phyloP scores from a whole-genome alignment of 2,888 invertebrate species.

The Tinea pellionella region DNA sequence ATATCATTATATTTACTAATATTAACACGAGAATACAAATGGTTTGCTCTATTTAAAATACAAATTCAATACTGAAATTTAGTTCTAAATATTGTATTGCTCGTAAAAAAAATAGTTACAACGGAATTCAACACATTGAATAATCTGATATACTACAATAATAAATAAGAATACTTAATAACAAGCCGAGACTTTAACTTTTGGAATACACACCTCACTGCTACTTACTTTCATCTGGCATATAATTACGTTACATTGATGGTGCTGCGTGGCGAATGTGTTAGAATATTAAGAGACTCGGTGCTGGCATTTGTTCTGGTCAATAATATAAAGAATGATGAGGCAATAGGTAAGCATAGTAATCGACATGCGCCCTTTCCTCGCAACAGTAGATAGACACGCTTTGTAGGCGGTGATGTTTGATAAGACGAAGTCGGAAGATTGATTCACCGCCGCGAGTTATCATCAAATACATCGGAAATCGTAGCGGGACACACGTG shows the following conservation, averaged over 20 bases:
- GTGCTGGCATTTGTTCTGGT: background rate
- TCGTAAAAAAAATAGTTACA: background rate
- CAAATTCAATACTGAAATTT: background rate
- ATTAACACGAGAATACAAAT: background rate
- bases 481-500: conserved; percentile 43
- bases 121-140: background rate
- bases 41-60: background rate
- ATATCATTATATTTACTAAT: no score
- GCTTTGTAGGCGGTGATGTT: conserved; percentile 30
- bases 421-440: conserved; percentile 42
- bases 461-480: conserved; percentile 50
- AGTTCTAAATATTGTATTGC: no score
- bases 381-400: background rate
- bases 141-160: no score
- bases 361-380: conserved; percentile 28
- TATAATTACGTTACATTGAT: conserved; percentile 38
- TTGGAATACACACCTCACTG: conserved; percentile 21
- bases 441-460: conserved; percentile 56
- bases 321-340: background rate
- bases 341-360: conserved; percentile 21
- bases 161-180: background rate
- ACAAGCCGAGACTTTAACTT: conserved; percentile 8
- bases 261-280: conserved; percentile 28
- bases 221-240: conserved; percentile 34
- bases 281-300: conserved; percentile 21